These are phyloP conservation scores for Lordiphosa clarofinis DNA, from an alignment of 1,140 invertebrate species.

Conservation along the genomic window DNA sequence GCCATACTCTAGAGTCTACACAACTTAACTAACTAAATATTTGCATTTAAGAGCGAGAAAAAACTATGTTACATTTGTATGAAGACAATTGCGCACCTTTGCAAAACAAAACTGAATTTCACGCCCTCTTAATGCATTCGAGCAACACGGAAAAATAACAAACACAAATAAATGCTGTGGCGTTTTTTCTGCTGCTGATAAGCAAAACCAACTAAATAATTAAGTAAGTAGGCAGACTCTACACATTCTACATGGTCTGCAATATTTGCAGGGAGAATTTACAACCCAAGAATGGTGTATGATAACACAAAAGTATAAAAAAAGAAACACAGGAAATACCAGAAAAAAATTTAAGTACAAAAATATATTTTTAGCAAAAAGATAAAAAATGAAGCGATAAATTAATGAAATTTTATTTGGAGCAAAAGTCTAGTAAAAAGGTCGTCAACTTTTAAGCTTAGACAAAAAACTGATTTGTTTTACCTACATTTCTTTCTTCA, in stretches of 20 bases:
- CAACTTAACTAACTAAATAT: constrained; percentile 25
- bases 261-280: constrained; percentile 4
- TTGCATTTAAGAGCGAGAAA: constrained; percentile 17
- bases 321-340: constrained; percentile 3
- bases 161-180: constrained; percentile 6
- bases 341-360: background rate
- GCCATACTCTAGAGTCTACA: background rate
- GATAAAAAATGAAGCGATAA: too few species aligned
- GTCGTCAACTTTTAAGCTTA: constrained; percentile 10
- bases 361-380: too few species aligned
- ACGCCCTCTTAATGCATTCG: constrained; percentile 28
- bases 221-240: constrained; percentile 9
- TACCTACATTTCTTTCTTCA: constrained; percentile 10
- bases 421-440: background rate
- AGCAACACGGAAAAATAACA: constrained; percentile 23
- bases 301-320: too few species aligned
- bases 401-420: too few species aligned
- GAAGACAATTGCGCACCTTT: constrained; percentile 14
- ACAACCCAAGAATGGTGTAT: constrained; percentile 4
- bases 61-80: background rate
- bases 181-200: constrained; percentile 20
- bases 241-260: constrained; percentile 5
- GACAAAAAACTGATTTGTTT: background rate
- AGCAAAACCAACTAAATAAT: constrained; percentile 12
- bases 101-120: constrained; percentile 21